Evolutionary conservation across 53 echinoderm and acorn worm genomes (phyloP), one percentile per base, ranked within the genome.

Genomic region (Crossaster papposus): DNA sequence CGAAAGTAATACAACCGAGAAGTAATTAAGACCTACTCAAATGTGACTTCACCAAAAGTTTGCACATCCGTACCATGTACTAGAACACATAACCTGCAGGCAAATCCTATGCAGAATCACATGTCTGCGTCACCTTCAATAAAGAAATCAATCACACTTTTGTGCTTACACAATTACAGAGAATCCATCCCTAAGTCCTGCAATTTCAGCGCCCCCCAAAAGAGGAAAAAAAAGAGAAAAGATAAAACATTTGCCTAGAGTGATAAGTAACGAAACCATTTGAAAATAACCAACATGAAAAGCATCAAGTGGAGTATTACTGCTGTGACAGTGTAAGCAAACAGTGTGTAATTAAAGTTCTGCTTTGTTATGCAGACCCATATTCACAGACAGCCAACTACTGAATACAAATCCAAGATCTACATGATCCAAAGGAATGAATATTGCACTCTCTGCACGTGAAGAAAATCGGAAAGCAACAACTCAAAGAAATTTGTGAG

Each of bases 311-410:
- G 28, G 68, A 68, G 68, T 24, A 68, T 68, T 68, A 68, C 28
- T 28, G 68, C 10, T 0, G 6, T 28, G 68, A 17, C n/a, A 68
- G 28, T 68, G 68, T 28, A 68, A 68, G 28, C 28, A 68, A 1
- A 28, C 68, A 10, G 68, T 10, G 24, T 2, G 68, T 68, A 68
- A 68, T 81, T 23, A 81, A 81, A 81, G 58, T 63, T 81, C 63
- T 35, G 64, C 28, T 54, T 29, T n/a, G 17, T 4, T 6, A 58
- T 50, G 3, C 23, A 62, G 62, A 14, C 62, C 62, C 5, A 18
- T 62, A 23, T 18, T 22, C 22, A 35, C 28, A 30, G 53, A 30
- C 7, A 30, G 52, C 22, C 51, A 44, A 44, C 44, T 5, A 44
- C 44, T 44, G 44, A 79, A 79, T 50, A 52, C 81, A 6, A 34